These are phyloP conservation scores for Sternotherus odoratus DNA, from an alignment of 2,797 vertebrate genomes.

Conservation along the genomic window DNA sequence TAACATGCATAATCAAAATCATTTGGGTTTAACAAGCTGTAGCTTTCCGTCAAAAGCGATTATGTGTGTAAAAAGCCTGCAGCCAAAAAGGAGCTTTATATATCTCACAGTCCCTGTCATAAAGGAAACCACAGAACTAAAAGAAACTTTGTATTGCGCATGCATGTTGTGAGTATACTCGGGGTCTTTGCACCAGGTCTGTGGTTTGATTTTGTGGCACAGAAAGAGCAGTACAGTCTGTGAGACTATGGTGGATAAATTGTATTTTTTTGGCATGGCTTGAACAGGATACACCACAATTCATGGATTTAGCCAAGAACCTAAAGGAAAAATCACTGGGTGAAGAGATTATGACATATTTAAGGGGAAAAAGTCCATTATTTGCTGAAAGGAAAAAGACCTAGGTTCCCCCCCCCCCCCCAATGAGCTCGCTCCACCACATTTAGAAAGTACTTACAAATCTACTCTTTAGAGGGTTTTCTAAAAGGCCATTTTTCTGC, in stretches of 20 bases:
- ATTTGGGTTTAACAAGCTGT: conserved; percentile 61
- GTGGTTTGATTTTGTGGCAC: conserved; percentile 10
- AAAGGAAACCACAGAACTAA: conserved; percentile 41
- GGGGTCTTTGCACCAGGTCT: not conserved
- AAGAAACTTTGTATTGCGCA: conserved; percentile 39
- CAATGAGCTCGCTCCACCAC: not conserved
- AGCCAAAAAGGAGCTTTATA: conserved; percentile 22
- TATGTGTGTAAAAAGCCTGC: conserved; percentile 21
- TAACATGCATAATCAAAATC: conserved; percentile 58
- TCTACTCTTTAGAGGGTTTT: not conserved
- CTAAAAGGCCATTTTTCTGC: conserved; percentile 19
- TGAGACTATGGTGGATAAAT: not conserved
- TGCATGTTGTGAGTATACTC: not conserved
- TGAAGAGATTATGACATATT: not conserved
- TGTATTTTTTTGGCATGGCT: conserved; percentile 1
- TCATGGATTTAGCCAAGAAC: conserved; percentile 5
- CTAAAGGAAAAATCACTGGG: not conserved
- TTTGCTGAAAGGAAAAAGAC: not conserved
- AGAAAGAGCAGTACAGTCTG: not conserved
- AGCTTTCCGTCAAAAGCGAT: conserved; percentile 63
- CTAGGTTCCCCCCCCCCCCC: too few species aligned
- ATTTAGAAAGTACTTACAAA: conserved; percentile 2
- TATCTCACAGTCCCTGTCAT: conserved; percentile 40
- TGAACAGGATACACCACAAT: conserved; percentile 4
- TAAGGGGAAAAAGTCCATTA: not conserved